phyloP scores from a whole-genome alignment of 2,888 invertebrate genomes.

The Nectonema munidae region DNA sequence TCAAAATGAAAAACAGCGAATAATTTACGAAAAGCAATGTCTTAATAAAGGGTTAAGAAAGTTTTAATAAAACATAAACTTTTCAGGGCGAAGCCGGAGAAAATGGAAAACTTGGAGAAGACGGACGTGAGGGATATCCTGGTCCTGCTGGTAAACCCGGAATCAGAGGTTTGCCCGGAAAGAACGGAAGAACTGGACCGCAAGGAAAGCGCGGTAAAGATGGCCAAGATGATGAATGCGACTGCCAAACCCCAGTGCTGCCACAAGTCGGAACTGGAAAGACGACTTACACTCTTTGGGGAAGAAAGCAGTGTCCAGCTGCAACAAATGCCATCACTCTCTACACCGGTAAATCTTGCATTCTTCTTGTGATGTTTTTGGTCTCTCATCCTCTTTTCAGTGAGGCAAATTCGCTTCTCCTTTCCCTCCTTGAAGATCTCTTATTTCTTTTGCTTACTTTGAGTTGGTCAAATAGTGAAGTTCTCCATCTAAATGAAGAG shows the following conservation, averaged over 20 bases:
- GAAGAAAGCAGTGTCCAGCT: too few relatives aligned
- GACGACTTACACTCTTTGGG: slow-evolving; percentile 1
- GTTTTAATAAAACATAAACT: neutral
- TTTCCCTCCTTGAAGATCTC: neutral
- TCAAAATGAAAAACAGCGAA: too few relatives aligned
- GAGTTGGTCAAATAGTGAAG: neutral
- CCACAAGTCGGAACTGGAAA: slow-evolving; percentile 9
- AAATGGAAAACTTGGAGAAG: too few relatives aligned
- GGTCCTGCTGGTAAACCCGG: slow-evolving; percentile 1
- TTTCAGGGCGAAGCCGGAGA: too few relatives aligned
- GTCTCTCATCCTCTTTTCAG: neutral
- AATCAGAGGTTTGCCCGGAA: neutral
- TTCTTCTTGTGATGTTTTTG: neutral
- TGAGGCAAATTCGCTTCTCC: neutral
- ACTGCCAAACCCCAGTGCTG: neutral
- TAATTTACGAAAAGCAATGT: too few relatives aligned
- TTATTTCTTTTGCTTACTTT: neutral
- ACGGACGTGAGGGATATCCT: too few relatives aligned
- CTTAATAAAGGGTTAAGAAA: too few relatives aligned
- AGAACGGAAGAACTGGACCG: neutral
- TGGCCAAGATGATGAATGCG: slow-evolving; percentile 10
- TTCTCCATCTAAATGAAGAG: too few relatives aligned
- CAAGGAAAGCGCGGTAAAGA: too few relatives aligned
- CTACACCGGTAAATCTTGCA: too few relatives aligned
- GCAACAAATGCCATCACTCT: too few relatives aligned